Evolutionary conservation across 23 tunicate genomes (phyloP), one percentile per base, ranked within the genome.

Genomic region (Clavelina lepadiformis): DNA sequence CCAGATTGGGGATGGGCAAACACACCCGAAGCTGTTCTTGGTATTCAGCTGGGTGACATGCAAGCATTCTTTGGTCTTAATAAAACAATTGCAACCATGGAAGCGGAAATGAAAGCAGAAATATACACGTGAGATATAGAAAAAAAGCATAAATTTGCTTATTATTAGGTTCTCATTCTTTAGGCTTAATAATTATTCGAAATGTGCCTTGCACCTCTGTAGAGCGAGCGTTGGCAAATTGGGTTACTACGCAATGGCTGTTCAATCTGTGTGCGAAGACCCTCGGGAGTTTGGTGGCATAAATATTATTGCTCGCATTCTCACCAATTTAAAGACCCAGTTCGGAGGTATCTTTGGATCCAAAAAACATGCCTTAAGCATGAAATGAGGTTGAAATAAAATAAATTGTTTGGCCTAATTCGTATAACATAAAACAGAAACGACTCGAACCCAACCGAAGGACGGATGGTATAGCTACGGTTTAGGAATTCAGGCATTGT

Each of bases 401-500:
- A n/a, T n/a, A n/a, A n/a, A n/a, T n/a, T n/a, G n/a, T n/a, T n/a
- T n/a, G n/a, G n/a, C n/a, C n/a, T n/a, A n/a, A n/a, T n/a, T n/a
- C n/a, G n/a, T n/a, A n/a, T n/a, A n/a, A n/a, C n/a, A n/a, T n/a
- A n/a, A n/a, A n/a, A n/a, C n/a, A n/a, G n/a, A n/a, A n/a, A n/a
- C n/a, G n/a, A n/a, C n/a, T n/a, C n/a, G n/a, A n/a, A n/a, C n/a
- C n/a, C n/a, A n/a, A n/a, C 35, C 67, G 30, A 27, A 22, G 22
- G 67, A 61, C 21, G 45, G 67, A 5, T 72, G 78, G 78, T 72
- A 72, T 26, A 41, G 35, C 23, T 58, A 44, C 41, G 78, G 67
- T 34, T 45, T 72, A 19, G 78, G 67, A 25, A 33, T 72, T 3
- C 78, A 72, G 31, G 78, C 78, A 24, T 55, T 72, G 2, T 72